These are phyloP conservation scores for Drosophila siamana DNA, from an alignment of 2,888 invertebrate species.

Conservation along the genomic window DNA sequence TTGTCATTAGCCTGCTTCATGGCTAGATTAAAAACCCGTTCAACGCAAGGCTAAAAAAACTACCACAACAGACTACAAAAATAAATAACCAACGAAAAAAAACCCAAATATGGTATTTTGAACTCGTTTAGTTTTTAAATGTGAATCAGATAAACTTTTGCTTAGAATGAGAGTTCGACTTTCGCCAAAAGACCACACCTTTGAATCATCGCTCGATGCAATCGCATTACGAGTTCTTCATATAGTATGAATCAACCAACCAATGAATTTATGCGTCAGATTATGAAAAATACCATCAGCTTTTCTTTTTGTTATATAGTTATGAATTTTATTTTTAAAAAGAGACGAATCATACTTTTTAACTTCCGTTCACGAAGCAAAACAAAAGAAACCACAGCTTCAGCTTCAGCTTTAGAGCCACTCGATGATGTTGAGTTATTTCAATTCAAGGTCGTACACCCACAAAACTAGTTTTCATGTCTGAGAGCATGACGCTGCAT, in stretches of 20 bases:
- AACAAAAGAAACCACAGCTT: conserved; percentile 23
- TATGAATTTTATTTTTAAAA: conserved; percentile 9
- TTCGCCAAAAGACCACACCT: conserved; percentile 40
- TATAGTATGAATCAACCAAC: conserved; percentile 27
- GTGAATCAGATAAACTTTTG: conserved; percentile 24
- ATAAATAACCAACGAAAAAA: conserved; percentile 19
- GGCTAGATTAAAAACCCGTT: conserved; percentile 49
- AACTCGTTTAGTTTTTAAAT: conserved; percentile 15
- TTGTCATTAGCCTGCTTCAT: conserved; percentile 60
- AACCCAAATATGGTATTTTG: conserved; percentile 23
- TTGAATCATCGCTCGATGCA: conserved; percentile 28
- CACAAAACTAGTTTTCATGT: conserved; percentile 48
- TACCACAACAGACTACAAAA: conserved; percentile 20
- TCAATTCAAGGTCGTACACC: conserved; percentile 66
- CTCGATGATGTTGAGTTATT: conserved; percentile 11
- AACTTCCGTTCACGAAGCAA: conserved; percentile 46
- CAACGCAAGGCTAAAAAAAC: conserved; percentile 53
- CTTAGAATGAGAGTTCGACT: conserved; percentile 34
- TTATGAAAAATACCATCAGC: neutral
- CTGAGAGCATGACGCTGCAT: conserved; percentile 36
- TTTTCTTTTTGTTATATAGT: neutral
- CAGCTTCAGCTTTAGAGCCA: conserved; percentile 1
- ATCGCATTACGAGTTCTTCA: conserved; percentile 7
- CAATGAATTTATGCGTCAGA: conserved; percentile 21
- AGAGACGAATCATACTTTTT: conserved; percentile 36